Conservation (phyloP, 64 coral and sea anemone species). For the Montipora sp. region DNA sequence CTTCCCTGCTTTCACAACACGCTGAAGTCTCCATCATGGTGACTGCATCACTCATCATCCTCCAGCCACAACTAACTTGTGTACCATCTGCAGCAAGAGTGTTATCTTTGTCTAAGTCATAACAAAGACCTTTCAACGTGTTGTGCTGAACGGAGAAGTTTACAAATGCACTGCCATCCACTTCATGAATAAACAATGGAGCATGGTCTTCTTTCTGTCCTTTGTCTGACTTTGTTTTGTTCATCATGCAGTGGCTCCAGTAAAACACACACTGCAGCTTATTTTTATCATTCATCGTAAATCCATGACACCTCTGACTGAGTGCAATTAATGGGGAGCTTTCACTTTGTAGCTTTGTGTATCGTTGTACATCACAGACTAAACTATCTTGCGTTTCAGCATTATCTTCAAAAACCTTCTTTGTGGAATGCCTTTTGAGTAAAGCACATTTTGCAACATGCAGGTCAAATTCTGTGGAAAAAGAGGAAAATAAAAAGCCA, state of each 20-base stretch:
- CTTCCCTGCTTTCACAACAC: background rate
- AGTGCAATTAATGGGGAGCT: background rate
- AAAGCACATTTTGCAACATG: constrained; percentile 2
- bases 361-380: background rate
- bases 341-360: background rate
- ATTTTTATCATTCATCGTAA: background rate
- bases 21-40: background rate
- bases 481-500: background rate
- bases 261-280: background rate
- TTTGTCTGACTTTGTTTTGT: background rate
- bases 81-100: background rate
- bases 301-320: background rate
- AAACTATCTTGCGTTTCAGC: background rate
- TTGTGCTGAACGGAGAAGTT: background rate
- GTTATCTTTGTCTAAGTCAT: background rate
- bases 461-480: background rate
- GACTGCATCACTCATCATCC: background rate
- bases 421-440: background rate
- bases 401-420: background rate
- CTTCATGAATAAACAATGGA: background rate
- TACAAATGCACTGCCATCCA: background rate
- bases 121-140: background rate
- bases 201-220: background rate
- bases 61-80: background rate
- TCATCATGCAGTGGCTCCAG: background rate